Percentiles rank a stretch among this genome's conserved stretches.
Evolutionary conservation across 2,888 invertebrate genomes (phyloP).

Genomic region (Smittia sp.): DNA sequence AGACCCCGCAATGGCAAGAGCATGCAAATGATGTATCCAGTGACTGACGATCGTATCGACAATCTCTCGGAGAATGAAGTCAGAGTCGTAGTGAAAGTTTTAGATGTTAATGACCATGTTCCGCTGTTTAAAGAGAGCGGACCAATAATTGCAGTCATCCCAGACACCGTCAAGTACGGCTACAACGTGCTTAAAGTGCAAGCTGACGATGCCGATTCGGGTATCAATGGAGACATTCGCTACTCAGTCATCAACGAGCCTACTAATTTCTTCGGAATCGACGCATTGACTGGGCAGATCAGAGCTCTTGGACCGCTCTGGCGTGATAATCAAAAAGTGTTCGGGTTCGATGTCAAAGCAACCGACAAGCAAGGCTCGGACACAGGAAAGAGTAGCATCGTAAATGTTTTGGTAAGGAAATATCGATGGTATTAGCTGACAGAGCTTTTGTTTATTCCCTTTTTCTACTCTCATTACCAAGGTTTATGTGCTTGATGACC

Average conservation of each 20-base stretch:
- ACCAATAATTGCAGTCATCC: conserved; percentile 79
- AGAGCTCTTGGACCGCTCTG: conserved; percentile 68
- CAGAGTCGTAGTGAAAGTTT: conserved; percentile 71
- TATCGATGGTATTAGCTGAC: too few relatives aligned
- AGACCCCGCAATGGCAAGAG: conserved; percentile 69
- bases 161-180: conserved; percentile 76
- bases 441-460: too few relatives aligned
- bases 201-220: conserved; percentile 73
- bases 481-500: conserved; percentile 80
- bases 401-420: conserved; percentile 76
- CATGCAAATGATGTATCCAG: conserved; percentile 66
- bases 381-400: conserved; percentile 78
- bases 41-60: conserved; percentile 67
- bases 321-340: conserved; percentile 70
- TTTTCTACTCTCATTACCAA: conserved; percentile 47
- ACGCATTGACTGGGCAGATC: conserved; percentile 72
- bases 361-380: conserved; percentile 78
- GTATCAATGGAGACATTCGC: conserved; percentile 73
- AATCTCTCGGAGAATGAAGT: conserved; percentile 75
- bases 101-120: conserved; percentile 79
- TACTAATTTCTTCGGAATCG: conserved; percentile 72
- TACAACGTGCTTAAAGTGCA: conserved; percentile 74
- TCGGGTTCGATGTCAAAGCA: conserved; percentile 84
- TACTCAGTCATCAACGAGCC: conserved; percentile 79
- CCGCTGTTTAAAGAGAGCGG: conserved; percentile 74